A percentile compares a stretch with the other conserved stretches of the same genome.
Evolutionary conservation across 2,888 invertebrate species (phyloP).

Genomic region (Cactoblastis cactorum): DNA sequence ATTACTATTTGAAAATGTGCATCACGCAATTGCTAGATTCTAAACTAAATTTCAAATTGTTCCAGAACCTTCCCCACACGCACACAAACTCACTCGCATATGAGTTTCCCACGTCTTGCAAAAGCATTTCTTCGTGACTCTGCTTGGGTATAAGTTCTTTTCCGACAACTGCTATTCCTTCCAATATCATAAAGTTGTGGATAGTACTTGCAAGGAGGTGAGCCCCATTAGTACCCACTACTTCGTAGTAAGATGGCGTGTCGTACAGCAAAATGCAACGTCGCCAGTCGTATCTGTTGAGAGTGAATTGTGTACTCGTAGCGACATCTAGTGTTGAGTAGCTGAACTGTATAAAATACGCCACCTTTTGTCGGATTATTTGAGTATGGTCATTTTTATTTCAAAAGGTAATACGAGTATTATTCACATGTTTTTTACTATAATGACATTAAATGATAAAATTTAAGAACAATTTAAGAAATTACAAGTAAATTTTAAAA

Average conservation of each 20-base stretch:
- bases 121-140: conserved; percentile 70
- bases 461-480: no score
- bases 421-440: no score
- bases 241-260: conserved; percentile 82
- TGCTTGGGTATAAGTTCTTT: conserved; percentile 53
- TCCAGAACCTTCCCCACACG: not conserved
- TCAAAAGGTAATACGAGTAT: no score
- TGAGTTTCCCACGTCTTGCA: conserved; percentile 68
- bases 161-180: conserved; percentile 46
- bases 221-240: conserved; percentile 86
- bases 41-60: no score
- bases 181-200: conserved; percentile 76
- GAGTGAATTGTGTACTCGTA: conserved; percentile 23
- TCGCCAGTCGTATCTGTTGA: conserved; percentile 84
- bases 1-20: not conserved
- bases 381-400: not conserved
- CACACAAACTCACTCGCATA: conserved; percentile 74
- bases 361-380: conserved; percentile 10
- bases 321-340: conserved; percentile 43
- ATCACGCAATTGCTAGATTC: no score
- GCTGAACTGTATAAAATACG: conserved; percentile 16
- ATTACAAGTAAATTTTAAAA: no score
- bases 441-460: no score
- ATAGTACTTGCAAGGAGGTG: conserved; percentile 87
- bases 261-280: conserved; percentile 88